These are phyloP conservation scores for Butorides virescens DNA, from an alignment of 2,113 vertebrate genomes.

Conservation along the genomic window DNA sequence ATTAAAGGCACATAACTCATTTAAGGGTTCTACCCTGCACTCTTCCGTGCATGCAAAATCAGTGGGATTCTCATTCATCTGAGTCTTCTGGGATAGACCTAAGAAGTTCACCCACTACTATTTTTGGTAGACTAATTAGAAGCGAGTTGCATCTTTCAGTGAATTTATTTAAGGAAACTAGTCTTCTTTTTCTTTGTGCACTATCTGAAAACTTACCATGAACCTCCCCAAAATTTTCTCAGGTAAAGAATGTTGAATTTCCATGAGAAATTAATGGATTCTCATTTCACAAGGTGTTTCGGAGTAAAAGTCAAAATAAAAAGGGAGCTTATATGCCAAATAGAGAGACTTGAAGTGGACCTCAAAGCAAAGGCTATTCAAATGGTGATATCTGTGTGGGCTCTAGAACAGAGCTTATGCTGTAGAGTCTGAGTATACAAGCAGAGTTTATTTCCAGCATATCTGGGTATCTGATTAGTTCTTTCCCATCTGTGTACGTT, in stretches of 20 bases:
- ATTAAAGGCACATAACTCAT: not conserved
- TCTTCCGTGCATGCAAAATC: not conserved
- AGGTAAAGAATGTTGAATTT: not conserved
- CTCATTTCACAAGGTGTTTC: not conserved
- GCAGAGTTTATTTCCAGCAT: not conserved
- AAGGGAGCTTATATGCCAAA: not conserved
- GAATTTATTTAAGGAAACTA: not conserved
- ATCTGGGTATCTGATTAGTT: not conserved
- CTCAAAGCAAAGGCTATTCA: not conserved
- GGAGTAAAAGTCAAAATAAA: not conserved
- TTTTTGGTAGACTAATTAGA: not conserved
- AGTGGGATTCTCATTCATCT: not conserved
- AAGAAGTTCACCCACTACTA: not conserved
- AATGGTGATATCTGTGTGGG: not conserved
- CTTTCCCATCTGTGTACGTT: not conserved
- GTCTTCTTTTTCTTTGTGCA: not conserved
- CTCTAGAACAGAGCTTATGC: not conserved
- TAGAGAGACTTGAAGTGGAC: not conserved
- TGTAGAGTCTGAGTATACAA: not conserved
- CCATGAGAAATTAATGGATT: not conserved
- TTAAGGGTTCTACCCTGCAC: not conserved
- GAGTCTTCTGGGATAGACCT: not conserved
- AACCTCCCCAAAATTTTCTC: fast-evolving
- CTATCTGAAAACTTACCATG: not conserved
- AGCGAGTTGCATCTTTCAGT: not conserved